Conservation (phyloP, 2,797 vertebrate species). For the Somateria mollissima region DNA sequence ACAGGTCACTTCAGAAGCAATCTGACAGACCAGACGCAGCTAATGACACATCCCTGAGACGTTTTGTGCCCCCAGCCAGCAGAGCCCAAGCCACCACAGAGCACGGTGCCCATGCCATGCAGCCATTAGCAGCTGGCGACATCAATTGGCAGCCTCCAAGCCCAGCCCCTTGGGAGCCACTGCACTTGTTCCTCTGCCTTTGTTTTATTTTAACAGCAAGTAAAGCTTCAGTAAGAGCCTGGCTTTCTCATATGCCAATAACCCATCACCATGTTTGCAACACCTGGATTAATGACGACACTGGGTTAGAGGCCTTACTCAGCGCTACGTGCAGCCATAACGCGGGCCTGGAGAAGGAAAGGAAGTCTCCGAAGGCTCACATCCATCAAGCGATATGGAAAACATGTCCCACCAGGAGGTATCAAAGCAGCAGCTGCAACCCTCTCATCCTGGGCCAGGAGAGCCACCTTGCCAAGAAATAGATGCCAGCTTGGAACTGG, state of each 20-base stretch:
- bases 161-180: background rate
- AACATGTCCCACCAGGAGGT: background rate
- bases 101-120: background rate
- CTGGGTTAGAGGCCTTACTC: background rate
- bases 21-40: background rate
- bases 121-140: background rate
- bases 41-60: background rate
- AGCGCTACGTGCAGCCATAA: too few species aligned
- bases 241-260: background rate
- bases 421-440: background rate
- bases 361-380: background rate
- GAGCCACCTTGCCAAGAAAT: background rate
- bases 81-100: background rate
- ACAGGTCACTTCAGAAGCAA: background rate
- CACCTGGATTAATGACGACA: background rate
- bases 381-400: background rate
- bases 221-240: background rate
- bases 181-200: background rate
- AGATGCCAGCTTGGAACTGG: background rate
- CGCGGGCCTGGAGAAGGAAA: background rate
- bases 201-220: background rate
- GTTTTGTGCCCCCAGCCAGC: background rate
- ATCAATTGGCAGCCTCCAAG: background rate
- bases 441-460: background rate
- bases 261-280: background rate